Conservation (phyloP, 2,888 invertebrate species). For the Digitonthophagus gazella region DNA sequence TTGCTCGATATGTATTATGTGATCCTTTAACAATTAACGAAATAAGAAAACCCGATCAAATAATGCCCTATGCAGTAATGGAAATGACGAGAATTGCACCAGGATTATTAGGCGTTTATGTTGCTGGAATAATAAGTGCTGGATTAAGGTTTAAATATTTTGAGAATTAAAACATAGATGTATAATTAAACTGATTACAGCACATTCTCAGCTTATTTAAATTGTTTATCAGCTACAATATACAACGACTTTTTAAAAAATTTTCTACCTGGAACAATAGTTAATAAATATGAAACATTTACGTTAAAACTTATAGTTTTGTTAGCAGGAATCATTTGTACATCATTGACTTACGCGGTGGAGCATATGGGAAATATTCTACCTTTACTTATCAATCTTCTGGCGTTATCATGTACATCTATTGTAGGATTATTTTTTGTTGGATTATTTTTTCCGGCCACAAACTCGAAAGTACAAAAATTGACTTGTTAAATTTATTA, state of each 20-base stretch:
- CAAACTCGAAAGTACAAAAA: constrained; percentile 56
- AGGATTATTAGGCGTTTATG: constrained; percentile 72
- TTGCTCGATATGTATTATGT: constrained; percentile 64
- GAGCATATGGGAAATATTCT: constrained; percentile 53
- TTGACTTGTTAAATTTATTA: background rate
- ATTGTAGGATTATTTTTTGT: constrained; percentile 64
- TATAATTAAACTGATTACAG: background rate
- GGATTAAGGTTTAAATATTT: constrained; percentile 60
- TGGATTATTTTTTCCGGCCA: constrained; percentile 66
- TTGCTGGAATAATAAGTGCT: constrained; percentile 72
- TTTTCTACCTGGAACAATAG: background rate
- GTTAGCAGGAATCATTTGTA: background rate
- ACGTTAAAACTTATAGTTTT: background rate
- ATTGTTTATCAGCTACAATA: background rate
- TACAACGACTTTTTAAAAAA: background rate
- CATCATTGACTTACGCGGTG: background rate
- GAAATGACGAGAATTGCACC: constrained; percentile 64
- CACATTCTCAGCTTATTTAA: background rate
- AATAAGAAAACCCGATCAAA: constrained; percentile 57
- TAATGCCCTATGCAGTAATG: constrained; percentile 70
- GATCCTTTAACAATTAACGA: constrained; percentile 62
- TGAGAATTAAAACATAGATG: background rate
- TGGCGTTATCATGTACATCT: constrained; percentile 64
- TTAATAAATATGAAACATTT: background rate
- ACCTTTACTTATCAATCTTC: constrained; percentile 61